phyloP scores from a whole-genome alignment of 2,888 invertebrate species.

The Oscheius sp. region DNA sequence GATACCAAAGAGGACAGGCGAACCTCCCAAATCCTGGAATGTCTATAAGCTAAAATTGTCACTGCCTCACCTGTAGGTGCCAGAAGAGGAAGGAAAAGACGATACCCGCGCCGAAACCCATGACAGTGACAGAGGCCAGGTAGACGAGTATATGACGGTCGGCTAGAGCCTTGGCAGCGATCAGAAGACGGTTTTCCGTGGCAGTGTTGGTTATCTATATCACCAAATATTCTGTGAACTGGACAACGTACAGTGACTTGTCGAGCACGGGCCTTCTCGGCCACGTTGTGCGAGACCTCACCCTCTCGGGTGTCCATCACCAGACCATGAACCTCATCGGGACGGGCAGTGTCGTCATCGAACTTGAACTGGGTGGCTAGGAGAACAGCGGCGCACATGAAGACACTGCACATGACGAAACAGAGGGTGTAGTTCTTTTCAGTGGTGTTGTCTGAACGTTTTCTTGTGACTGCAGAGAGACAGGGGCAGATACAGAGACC shows the following conservation, averaged over 20 bases:
- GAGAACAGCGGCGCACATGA: conserved; percentile 93
- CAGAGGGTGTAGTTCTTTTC: conserved; percentile 99
- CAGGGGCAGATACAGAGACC: too few species aligned
- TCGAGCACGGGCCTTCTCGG: conserved; percentile 70
- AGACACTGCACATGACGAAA: conserved; percentile 94
- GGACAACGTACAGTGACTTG: conserved; percentile 53
- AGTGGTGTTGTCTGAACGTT: conserved; percentile 74
- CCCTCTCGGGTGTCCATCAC: conserved; percentile 71
- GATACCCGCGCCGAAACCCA: conserved; percentile 98
- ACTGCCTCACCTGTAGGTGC: conserved; percentile 82
- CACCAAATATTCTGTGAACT: neutral
- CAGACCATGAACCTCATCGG: conserved; percentile 63
- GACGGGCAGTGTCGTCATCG: conserved; percentile 58
- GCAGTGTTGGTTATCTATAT: conserved; percentile 34
- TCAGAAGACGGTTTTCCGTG: conserved; percentile 47
- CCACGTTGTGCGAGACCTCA: conserved; percentile 71
- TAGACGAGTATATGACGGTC: conserved; percentile 66
- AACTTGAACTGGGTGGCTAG: conserved; percentile 76
- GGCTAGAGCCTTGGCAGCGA: conserved; percentile 53
- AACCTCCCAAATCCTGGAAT: conserved; percentile 83
- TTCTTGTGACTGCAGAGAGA: too few species aligned
- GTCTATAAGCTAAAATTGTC: neutral
- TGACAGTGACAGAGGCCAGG: conserved; percentile 91
- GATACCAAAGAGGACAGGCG: conserved; percentile 95
- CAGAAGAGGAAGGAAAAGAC: conserved; percentile 99